Evolutionary conservation across 1,140 invertebrate species (phyloP).

Genomic region (Andrena cerasifolii): DNA sequence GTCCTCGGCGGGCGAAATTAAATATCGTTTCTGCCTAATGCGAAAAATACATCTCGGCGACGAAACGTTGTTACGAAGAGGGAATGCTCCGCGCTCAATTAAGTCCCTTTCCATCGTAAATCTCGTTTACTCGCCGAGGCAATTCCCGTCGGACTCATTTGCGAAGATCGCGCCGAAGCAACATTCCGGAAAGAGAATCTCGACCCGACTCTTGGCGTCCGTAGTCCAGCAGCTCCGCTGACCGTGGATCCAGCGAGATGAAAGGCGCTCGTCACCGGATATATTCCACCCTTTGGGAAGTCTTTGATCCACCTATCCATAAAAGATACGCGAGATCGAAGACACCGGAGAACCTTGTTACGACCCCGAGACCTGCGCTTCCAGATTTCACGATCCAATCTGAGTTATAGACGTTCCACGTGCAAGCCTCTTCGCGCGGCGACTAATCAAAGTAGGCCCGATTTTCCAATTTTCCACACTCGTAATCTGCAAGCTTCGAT

Average conservation of each 20-base stretch:
- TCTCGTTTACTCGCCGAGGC: slow-evolving; percentile 33
- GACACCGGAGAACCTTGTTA: neutral
- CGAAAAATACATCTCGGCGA: slow-evolving; percentile 30
- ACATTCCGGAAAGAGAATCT: slow-evolving; percentile 6
- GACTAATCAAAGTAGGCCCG: neutral
- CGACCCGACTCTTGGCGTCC: neutral
- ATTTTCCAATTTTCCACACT: neutral
- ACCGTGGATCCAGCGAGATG: slow-evolving; percentile 10
- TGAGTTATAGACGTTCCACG: neutral
- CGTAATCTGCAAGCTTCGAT: no score
- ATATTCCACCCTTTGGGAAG: slow-evolving; percentile 28
- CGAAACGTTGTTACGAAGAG: slow-evolving; percentile 47
- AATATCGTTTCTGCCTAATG: slow-evolving; percentile 14
- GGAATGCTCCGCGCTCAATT: slow-evolving; percentile 23
- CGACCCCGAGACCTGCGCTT: neutral
- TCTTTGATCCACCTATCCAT: slow-evolving; percentile 5
- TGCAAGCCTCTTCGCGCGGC: neutral
- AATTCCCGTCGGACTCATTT: slow-evolving; percentile 55
- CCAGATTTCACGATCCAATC: neutral
- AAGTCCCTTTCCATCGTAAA: slow-evolving; percentile 47
- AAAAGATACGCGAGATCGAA: neutral
- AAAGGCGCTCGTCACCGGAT: slow-evolving; percentile 1
- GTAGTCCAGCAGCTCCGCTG: neutral
- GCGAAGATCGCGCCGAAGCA: slow-evolving; percentile 17
- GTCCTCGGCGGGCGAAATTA: slow-evolving; percentile 32